phyloP scores from a whole-genome alignment of 2,113 vertebrate species.

The Chroicocephalus ridibundus region DNA sequence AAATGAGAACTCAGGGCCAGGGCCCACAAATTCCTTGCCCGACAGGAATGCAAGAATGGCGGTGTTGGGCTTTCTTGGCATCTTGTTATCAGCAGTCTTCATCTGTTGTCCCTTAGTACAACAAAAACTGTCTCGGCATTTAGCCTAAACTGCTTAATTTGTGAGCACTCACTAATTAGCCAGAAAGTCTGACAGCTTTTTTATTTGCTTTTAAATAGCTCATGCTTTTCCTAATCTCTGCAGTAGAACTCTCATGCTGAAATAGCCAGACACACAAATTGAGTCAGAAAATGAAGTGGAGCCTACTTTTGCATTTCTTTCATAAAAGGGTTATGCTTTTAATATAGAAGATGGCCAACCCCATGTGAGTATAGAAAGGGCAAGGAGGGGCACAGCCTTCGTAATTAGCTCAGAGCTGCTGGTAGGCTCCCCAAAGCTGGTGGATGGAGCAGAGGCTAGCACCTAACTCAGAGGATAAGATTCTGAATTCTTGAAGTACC shows the following conservation, averaged over 20 bases:
- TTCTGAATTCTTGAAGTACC: neutral
- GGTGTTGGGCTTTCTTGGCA: neutral
- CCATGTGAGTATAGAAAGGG: neutral
- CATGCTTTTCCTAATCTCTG: neutral
- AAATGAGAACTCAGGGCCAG: neutral
- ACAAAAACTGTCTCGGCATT: neutral
- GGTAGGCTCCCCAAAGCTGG: neutral
- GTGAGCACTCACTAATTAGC: neutral
- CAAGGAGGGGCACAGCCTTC: neutral
- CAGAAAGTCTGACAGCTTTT: neutral
- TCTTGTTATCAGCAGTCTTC: neutral
- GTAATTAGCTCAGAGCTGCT: neutral
- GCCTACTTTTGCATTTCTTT: neutral
- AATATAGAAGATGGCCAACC: neutral
- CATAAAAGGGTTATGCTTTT: neutral
- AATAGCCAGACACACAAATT: neutral
- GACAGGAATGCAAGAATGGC: neutral
- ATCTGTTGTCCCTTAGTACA: neutral
- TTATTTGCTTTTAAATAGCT: slow-evolving; percentile 23
- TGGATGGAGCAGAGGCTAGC: neutral
- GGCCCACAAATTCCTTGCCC: neutral
- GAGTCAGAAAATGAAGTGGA: neutral
- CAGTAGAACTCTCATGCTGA: slow-evolving; percentile 3
- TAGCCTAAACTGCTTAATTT: neutral
- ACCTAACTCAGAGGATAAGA: neutral